Percentiles rank a stretch among this genome's conserved stretches.
These are phyloP conservation scores for Crypturellus tataupa DNA, from an alignment of 2,797 vertebrate genomes.

Conservation along the genomic window DNA sequence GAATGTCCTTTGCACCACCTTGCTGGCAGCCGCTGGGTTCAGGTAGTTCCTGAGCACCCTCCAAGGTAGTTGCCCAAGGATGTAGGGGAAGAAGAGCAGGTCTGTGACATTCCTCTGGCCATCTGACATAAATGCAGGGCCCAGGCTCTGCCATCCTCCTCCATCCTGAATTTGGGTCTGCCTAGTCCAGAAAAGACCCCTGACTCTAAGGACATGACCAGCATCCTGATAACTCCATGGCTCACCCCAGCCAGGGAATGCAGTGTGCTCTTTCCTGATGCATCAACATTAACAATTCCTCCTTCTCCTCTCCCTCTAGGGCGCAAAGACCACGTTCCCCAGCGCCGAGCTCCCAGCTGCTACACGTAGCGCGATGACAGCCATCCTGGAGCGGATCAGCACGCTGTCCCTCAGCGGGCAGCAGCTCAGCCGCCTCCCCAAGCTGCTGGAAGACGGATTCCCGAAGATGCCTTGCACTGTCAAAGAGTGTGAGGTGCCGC, in stretches of 20 bases:
- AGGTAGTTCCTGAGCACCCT: not conserved
- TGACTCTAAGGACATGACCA: not conserved
- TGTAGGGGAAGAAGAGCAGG: not conserved
- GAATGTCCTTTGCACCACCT: not conserved
- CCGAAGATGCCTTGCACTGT: slow-evolving; percentile 87
- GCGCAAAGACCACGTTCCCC: accelerated
- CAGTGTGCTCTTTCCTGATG: accelerated
- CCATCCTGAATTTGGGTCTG: not conserved
- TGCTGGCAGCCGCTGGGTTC: not conserved
- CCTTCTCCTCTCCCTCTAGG: not conserved
- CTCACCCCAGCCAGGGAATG: not conserved
- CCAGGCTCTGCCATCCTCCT: not conserved
- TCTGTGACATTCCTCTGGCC: not conserved
- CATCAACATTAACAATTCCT: not conserved
- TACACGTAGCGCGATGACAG: slow-evolving; percentile 63
- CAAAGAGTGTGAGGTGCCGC: slow-evolving; percentile 84
- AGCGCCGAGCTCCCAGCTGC: accelerated
- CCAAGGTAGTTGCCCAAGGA: not conserved
- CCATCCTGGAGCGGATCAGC: slow-evolving; percentile 86
- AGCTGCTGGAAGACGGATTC: slow-evolving; percentile 82
- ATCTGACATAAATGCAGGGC: not conserved
- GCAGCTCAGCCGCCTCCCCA: slow-evolving; percentile 85
- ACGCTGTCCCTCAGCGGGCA: slow-evolving; percentile 86
- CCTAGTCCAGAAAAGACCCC: not conserved
- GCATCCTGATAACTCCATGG: accelerated